Evolutionary conservation across 2,888 invertebrate species (phyloP).

Genomic region (Hirtodrosophila alboralis): DNA sequence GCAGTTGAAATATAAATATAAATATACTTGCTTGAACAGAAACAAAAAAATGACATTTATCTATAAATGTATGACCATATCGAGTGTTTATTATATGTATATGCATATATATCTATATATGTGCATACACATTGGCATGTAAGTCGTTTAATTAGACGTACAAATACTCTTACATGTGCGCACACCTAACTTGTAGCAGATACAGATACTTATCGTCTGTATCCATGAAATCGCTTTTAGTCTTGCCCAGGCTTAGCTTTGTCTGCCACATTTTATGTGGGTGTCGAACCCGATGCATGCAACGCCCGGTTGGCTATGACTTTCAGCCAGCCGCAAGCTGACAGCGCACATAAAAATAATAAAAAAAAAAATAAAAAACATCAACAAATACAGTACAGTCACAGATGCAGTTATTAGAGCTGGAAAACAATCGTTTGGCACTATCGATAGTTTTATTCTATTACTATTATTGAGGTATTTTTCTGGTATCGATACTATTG

Average conservation of each 20-base stretch:
- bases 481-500: too few species aligned
- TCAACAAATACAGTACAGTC: constrained; percentile 9
- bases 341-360: constrained; percentile 4
- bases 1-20: constrained; percentile 28
- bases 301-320: constrained; percentile 31
- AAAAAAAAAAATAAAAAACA: neutral
- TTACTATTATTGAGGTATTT: too few species aligned
- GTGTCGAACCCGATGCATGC: constrained; percentile 57
- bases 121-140: constrained; percentile 8
- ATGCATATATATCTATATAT: constrained; percentile 1
- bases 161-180: constrained; percentile 22
- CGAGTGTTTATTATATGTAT: constrained; percentile 24
- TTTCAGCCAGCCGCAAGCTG: constrained; percentile 23
- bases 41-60: constrained; percentile 42
- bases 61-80: constrained; percentile 53
- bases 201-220: constrained; percentile 53
- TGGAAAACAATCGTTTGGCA: too few species aligned
- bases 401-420: constrained; percentile 12
- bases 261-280: constrained; percentile 62
- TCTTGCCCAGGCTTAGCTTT: constrained; percentile 25
- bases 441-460: too few species aligned
- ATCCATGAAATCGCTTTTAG: constrained; percentile 58
- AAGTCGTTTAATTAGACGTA: constrained; percentile 64
- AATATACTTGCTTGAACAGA: constrained; percentile 12
- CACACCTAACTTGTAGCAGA: constrained; percentile 15